Evolutionary conservation across 92 coral and sea anemone species (phyloP).

Genomic region (Muricea muricata): DNA sequence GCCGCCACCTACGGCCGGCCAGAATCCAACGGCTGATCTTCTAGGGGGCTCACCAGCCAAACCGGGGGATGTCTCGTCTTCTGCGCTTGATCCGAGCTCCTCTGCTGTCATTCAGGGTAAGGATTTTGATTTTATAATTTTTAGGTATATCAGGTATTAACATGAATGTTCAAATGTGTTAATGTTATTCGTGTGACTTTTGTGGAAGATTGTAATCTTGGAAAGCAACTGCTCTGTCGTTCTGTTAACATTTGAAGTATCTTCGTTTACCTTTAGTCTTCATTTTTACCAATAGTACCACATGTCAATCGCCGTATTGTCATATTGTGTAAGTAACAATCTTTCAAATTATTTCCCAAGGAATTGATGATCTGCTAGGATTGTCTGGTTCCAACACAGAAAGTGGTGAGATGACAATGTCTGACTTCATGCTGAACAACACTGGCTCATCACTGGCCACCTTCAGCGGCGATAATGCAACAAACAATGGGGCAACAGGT

Average conservation of each 20-base stretch:
- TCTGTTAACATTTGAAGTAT: no score
- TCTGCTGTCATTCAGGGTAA: conserved; percentile 49
- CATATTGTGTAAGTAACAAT: neutral
- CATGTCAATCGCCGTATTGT: no score
- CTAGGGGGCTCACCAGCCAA: conserved; percentile 24
- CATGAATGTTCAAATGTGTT: no score
- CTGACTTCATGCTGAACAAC: conserved; percentile 26
- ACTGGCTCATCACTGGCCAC: neutral
- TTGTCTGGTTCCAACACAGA: conserved; percentile 13
- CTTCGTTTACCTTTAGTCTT: no score
- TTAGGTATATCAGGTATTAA: neutral
- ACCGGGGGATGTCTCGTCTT: neutral
- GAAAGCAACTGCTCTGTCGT: no score
- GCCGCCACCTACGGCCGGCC: conserved; percentile 26
- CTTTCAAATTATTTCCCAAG: neutral
- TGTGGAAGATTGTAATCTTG: no score
- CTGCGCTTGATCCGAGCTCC: conserved; percentile 29
- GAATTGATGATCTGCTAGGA: conserved; percentile 57
- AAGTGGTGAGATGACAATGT: neutral
- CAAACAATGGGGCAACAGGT: conserved; percentile 48
- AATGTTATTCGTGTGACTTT: no score
- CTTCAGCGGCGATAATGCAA: conserved; percentile 8
- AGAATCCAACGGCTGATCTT: neutral
- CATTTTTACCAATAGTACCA: no score
- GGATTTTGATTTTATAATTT: conserved; percentile 3